Percentiles rank a stretch among this genome's conserved stretches.
phyloP scores from a whole-genome alignment of 2,797 vertebrate genomes.

The Sphaeramia orbicularis region DNA sequence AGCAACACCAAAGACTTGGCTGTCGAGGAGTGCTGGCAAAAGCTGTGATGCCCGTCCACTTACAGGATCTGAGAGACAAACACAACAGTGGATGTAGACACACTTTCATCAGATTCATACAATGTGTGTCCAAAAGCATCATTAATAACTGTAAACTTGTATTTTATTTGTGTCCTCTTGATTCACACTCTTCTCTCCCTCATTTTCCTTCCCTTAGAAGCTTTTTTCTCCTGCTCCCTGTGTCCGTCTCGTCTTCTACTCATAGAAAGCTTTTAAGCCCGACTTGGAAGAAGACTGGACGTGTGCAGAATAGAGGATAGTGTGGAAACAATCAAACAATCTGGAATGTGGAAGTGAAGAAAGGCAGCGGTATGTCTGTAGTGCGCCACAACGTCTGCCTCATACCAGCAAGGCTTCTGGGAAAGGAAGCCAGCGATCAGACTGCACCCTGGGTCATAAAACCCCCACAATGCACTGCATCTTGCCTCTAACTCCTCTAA shows the following conservation, averaged over 20 bases:
- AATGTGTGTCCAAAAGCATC: not conserved
- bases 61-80: slow-evolving; percentile 41
- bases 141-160: slow-evolving; percentile 21
- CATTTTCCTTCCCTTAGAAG: too few relatives aligned
- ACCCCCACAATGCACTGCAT: slow-evolving; percentile 64
- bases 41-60: slow-evolving; percentile 58
- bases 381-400: slow-evolving; percentile 66
- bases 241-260: slow-evolving; percentile 29
- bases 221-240: slow-evolving; percentile 18
- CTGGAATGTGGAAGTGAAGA: slow-evolving; percentile 58
- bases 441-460: slow-evolving; percentile 72
- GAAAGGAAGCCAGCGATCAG: slow-evolving; percentile 72
- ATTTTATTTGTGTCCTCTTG: slow-evolving; percentile 32
- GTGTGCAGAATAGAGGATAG: slow-evolving; percentile 52
- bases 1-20: slow-evolving; percentile 67
- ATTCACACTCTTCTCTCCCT: slow-evolving; percentile 29
- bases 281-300: slow-evolving; percentile 41
- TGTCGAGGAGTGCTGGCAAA: slow-evolving; percentile 59
- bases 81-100: slow-evolving; percentile 28
- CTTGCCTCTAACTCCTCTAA: slow-evolving; percentile 78
- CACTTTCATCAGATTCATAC: not conserved
- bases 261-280: slow-evolving; percentile 36
- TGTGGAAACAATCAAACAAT: slow-evolving; percentile 59
- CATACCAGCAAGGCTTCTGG: slow-evolving; percentile 71
- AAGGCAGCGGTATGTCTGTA: slow-evolving; percentile 66